phyloP scores from a whole-genome alignment of 1,140 invertebrate genomes.

The Drosophila willistoni region DNA sequence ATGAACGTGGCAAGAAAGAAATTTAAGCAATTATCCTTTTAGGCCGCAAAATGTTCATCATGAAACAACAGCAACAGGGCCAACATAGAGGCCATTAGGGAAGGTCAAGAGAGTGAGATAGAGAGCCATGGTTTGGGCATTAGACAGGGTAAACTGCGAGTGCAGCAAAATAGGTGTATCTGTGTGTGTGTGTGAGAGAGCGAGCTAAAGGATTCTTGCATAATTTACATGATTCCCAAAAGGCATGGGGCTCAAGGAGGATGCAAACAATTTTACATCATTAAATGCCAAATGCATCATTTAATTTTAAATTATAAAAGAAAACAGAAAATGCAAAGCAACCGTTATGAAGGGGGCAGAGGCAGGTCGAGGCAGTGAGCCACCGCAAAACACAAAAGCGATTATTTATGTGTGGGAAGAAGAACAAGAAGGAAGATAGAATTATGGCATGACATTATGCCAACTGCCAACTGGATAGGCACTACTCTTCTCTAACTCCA shows the following conservation, averaged over 20 bases:
- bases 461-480: conserved; percentile 35
- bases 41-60: conserved; percentile 31
- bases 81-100: conserved; percentile 58
- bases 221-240: conserved; percentile 55
- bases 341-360: background rate
- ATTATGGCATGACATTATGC: conserved; percentile 29
- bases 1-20: conserved; percentile 18
- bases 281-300: conserved; percentile 79
- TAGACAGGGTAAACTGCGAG: background rate
- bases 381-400: conserved; percentile 62
- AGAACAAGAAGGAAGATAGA: conserved; percentile 1
- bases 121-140: background rate
- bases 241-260: conserved; percentile 4
- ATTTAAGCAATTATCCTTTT: conserved; percentile 60
- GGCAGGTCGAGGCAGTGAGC: background rate
- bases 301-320: conserved; percentile 78
- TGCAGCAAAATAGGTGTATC: background rate
- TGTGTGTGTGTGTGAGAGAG: background rate
- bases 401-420: conserved; percentile 67
- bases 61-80: conserved; percentile 15
- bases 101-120: conserved; percentile 52
- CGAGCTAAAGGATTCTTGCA: conserved; percentile 37
- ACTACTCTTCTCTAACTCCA: conserved; percentile 27
- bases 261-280: conserved; percentile 72
- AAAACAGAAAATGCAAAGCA: conserved; percentile 52